Conservation (phyloP, 2,888 invertebrate species). For the Periphyllus acericola region DNA sequence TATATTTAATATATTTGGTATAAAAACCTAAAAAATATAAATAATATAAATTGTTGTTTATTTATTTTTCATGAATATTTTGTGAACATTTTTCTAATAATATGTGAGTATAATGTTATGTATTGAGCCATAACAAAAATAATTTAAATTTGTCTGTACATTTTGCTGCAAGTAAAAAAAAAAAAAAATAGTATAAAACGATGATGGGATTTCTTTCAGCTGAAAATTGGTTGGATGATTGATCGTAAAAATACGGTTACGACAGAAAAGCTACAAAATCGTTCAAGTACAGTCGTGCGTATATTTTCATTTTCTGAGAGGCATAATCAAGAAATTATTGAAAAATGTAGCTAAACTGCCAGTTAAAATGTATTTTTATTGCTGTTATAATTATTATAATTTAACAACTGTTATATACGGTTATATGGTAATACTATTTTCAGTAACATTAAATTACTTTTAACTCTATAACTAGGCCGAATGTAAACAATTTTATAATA, state of each 20-base stretch:
- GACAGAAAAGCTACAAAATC: slow-evolving; percentile 40
- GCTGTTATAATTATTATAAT: neutral
- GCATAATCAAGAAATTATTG: slow-evolving; percentile 13
- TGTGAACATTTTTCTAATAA: neutral
- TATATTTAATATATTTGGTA: neutral
- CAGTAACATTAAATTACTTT: no score
- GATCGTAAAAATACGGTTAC: slow-evolving; percentile 41
- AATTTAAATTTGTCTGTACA: slow-evolving; percentile 23
- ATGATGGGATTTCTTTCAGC: slow-evolving; percentile 13
- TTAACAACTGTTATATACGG: neutral
- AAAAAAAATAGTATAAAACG: neutral
- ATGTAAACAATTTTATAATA: no score
- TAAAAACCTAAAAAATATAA: neutral
- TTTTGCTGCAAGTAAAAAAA: slow-evolving; percentile 23
- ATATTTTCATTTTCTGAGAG: slow-evolving; percentile 15
- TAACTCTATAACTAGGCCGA: no score
- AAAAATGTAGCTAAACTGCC: neutral
- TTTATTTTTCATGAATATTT: slow-evolving; percentile 8
- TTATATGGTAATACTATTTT: no score
- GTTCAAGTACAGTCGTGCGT: slow-evolving; percentile 43
- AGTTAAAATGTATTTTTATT: neutral
- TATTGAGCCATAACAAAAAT: slow-evolving; percentile 6
- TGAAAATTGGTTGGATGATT: slow-evolving; percentile 51
- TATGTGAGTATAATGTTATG: slow-evolving; percentile 4
- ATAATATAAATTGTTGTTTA: neutral